Evolutionary conservation across 2,113 vertebrate genomes (phyloP), one percentile per base, ranked within the genome.

Genomic region (Tachuris rubrigastra): DNA sequence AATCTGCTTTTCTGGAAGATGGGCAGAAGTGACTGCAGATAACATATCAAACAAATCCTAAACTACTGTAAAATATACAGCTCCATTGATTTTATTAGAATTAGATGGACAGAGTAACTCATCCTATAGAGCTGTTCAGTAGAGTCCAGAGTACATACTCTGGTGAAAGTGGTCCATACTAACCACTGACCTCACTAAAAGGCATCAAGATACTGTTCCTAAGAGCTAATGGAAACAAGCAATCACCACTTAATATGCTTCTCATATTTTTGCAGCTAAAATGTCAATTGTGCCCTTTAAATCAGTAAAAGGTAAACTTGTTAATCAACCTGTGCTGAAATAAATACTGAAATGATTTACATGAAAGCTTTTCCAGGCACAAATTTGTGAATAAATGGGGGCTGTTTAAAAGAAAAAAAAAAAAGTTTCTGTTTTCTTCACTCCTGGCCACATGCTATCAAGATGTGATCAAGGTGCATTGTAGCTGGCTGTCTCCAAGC

Each of bases 381-480:
- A 86, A 59, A 88, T 87, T 86, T 93, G 49, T 73, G 55, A 89
- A 88, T 87, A 95, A 95, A 95, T 56, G 31, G 27, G 21, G 14
- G 12, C 15, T 93, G n/a, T 91, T 96, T 47, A 67, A 78, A 80
- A 47, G 12, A 27, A 14, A 37, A 53, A 79, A 66, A 47, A 58
- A 14, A 44, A 49, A 75, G 39, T 35, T 79, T 91, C 44, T 67
- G 12, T 77, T 96, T 93, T 93, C 72, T 90, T 94, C 41, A 47
- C 33, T 92, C 78, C 47, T 87, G 69, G 78, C 75, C 87, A 93
- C 89, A 66, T 78, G 59, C 59, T 83, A 95, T 89, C 90, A 95
- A 94, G 87, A 95, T 83, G 87, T 75, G 94, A 94, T 92, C 85
- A 94, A 95, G 96, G 85, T 90, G 82, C 65, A 77, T 67, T 79